Base-by-base conservation (phyloP, 1,140 invertebrate genomes). In the Drosophila quadrilineata region DNA sequence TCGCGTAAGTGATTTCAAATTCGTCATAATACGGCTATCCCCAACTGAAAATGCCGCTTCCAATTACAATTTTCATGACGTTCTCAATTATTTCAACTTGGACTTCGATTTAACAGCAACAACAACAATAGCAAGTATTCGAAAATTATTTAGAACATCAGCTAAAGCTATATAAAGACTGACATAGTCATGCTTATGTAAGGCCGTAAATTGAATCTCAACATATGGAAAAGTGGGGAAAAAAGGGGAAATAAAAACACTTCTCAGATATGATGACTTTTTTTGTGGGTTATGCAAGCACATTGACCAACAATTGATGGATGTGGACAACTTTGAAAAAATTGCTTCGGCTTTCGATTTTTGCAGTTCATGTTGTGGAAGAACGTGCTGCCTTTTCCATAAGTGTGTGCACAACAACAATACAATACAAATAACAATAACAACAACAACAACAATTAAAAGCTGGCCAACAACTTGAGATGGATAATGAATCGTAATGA, bases 401-500 rank as follows among this genome's bases (percentile, higher is more conserved):
- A n/a, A 12, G 49, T 41, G 45, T 40, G 17, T 29, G 19, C 29
- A 56, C 49, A 58, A 40, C 53, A 59, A 38, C 8, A n/a, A n/a
- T n/a, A n/a, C n/a, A n/a, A n/a, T n/a, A n/a, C n/a, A n/a, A n/a
- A n/a, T n/a, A n/a, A n/a, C n/a, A 60, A 67, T 10, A 71, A 31
- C 12, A 66, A 31, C 21, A 57, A 56, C 6, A 57, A 46, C 10
- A 31, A 49, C 14, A 58, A 40, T 38, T 63, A 29, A 43, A 16
- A 58, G 40, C 57, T 66, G 56, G 29, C 53, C 41, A 65, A 66
- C 56, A 36, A 54, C 33, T 67, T 65, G 62, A 43, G 38, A 67
- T 67, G 31, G 64, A 56, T 67, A 84, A 56, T 82, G 64, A 46
- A 56, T 62, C 76, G 56, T 82, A 82, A 82, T 82, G 80, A 82